A percentile compares a stretch with the other conserved stretches of the same genome.
phyloP scores from a whole-genome alignment of 2,888 invertebrate genomes.

The Rhodophaea formosa region DNA sequence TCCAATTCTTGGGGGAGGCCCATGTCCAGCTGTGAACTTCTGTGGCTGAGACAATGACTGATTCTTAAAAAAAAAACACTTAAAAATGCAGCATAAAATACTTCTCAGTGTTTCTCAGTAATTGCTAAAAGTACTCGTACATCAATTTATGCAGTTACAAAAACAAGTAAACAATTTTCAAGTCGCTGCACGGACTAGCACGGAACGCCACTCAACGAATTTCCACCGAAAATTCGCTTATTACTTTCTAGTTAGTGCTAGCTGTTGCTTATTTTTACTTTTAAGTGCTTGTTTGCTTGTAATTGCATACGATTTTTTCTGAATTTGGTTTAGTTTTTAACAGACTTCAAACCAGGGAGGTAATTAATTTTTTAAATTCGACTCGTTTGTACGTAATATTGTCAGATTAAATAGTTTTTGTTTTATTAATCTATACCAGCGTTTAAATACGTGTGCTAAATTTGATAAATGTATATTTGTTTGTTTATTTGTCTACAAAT shows the following conservation, averaged over 20 bases:
- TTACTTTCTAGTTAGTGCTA: constrained; percentile 5
- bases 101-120: neutral
- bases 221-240: neutral
- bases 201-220: neutral
- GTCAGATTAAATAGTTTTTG: too few species aligned
- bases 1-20: too few species aligned
- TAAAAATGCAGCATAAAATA: neutral
- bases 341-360: too few species aligned
- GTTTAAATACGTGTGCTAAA: too few species aligned
- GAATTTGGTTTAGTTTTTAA: neutral
- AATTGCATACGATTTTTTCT: neutral
- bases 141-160: constrained; percentile 6
- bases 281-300: neutral
- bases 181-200: neutral
- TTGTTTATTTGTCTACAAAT: too few species aligned
- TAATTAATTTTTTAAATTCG: too few species aligned
- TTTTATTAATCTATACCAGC: too few species aligned
- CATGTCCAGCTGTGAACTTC: too few species aligned
- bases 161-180: constrained; percentile 9
- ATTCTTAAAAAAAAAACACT: too few species aligned
- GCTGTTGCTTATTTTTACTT: neutral
- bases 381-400: too few species aligned
- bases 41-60: too few species aligned
- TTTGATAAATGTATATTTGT: too few species aligned
- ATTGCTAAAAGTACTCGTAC: constrained; percentile 3